Evolutionary conservation across 2,888 invertebrate genomes (phyloP).

Genomic region (Xylocampa areola): DNA sequence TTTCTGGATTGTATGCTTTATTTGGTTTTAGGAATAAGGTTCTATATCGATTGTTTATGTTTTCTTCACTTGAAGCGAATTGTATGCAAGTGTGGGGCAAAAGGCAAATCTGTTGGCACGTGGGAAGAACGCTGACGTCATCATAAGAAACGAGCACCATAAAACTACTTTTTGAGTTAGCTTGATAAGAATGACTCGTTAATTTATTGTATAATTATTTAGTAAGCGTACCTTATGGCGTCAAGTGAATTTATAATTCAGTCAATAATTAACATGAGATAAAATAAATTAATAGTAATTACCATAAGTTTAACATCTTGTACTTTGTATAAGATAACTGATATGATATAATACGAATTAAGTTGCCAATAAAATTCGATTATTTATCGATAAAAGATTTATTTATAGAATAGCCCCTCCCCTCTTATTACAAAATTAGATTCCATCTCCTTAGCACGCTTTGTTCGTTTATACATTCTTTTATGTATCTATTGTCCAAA

Average conservation of each 20-base stretch:
- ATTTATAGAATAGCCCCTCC: no score
- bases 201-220: constrained; percentile 39
- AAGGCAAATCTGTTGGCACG: constrained; percentile 62
- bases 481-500: no score
- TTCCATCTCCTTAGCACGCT: no score
- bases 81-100: constrained; percentile 59
- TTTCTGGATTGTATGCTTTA: constrained; percentile 65
- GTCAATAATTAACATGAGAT: constrained; percentile 4
- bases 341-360: no score
- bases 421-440: no score
- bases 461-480: no score
- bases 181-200: constrained; percentile 27
- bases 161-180: constrained; percentile 54
- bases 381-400: no score
- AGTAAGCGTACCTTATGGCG: constrained; percentile 16
- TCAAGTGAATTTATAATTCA: constrained; percentile 6
- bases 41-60: constrained; percentile 42
- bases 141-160: constrained; percentile 57
- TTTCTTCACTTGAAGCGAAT: constrained; percentile 45
- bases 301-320: neutral
- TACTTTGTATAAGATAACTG: no score
- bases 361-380: no score
- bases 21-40: constrained; percentile 45
- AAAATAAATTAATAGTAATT: constrained; percentile 11
- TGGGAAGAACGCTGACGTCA: constrained; percentile 80